phyloP scores from a whole-genome alignment of 2,797 vertebrate genomes.

The Caiman crocodilus region DNA sequence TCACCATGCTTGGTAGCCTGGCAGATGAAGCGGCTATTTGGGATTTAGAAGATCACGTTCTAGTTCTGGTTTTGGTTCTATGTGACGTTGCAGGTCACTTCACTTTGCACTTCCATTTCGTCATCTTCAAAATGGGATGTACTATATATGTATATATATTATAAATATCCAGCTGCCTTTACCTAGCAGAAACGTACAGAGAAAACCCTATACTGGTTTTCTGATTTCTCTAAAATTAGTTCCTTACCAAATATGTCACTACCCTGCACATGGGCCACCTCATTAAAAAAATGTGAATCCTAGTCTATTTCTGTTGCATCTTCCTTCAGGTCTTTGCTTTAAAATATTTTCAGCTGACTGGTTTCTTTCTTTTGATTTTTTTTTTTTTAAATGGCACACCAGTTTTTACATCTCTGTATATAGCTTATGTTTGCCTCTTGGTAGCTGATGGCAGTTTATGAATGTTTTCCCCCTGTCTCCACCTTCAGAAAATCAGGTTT shows the following conservation, averaged over 20 bases:
- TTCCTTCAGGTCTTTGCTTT: not conserved
- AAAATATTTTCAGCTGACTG: conserved; percentile 10
- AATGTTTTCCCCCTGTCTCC: not conserved
- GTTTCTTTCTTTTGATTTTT: conserved; percentile 20
- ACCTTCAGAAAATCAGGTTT: not conserved
- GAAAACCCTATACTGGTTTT: not conserved
- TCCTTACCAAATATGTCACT: not conserved
- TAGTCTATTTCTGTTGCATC: conserved; percentile 23
- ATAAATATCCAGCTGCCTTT: not conserved
- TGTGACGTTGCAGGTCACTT: no score
- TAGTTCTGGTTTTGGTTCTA: no score
- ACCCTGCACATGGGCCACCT: not conserved
- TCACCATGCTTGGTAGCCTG: no score
- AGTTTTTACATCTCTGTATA: not conserved
- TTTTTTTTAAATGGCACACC: conserved; percentile 4
- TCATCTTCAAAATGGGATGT: no score
- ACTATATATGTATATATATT: not conserved
- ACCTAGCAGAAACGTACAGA: not conserved
- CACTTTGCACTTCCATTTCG: no score
- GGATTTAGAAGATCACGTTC: no score
- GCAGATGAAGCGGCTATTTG: no score
- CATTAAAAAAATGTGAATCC: not conserved
- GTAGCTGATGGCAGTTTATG: not conserved
- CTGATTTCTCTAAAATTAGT: not conserved
- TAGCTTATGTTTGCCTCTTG: conserved; percentile 21